Base-by-base conservation (phyloP, 1,140 invertebrate species). In the Ceratoteleas bidentatus region DNA sequence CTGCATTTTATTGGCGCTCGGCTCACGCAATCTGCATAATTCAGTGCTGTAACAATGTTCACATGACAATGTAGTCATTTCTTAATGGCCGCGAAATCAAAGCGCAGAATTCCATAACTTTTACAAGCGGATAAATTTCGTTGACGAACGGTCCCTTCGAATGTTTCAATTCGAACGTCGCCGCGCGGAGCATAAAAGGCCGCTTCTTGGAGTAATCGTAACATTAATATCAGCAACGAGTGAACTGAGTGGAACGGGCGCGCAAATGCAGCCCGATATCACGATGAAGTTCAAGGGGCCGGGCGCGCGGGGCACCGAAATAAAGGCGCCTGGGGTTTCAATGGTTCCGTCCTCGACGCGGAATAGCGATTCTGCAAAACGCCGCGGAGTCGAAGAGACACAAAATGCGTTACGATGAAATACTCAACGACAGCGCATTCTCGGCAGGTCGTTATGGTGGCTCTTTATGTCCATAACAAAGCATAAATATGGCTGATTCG, bases 381-480 rank as follows among this genome's bases (percentile, higher is more conserved):
- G 76, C 74, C 78, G 79, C 84, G 74, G 52, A 85, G 84, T 62
- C 81, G 78, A 82, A 85, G 81, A 86, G 81, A 86, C 83, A 85
- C 79, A 84, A 82, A 85, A 85, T 86, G 84, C 87, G 83, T 84
- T 83, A 83, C 83, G 86, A 86, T 86, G 86, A 88, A 86, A 86
- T 86, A 87, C 87, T 87, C 82, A 87, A 86, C 79, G 86, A 88
- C 81, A 78, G 70, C 57, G 79, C 60, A 87, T 87, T 86, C 84
- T 86, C 60, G 74, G 78, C 66, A 74, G 73, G 65, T 86, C 76
- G 84, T 86, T 85, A 88, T 72, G 76, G 83, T 82, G 56, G 60
- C 75, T 85, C 86, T 88, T 87, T 87, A 88, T 87, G 84, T 83
- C 81, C 85, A 86, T 85, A 86, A 87, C 87, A 88, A 88, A 88